phyloP scores from a whole-genome alignment of 2,797 vertebrate species.

The Carcharodon carcharias region DNA sequence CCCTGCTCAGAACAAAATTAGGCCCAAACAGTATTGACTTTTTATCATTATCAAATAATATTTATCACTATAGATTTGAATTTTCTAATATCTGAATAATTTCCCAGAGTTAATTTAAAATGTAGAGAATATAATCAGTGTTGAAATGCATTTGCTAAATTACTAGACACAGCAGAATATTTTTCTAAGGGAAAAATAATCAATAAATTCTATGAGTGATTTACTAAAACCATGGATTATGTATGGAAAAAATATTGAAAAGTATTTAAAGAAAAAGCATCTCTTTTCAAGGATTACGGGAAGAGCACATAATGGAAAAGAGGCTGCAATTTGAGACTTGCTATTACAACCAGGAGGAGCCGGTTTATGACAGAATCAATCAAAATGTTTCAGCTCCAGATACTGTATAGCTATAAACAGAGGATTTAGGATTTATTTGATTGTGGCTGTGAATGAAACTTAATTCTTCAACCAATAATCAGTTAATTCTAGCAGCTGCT shows the following conservation, averaged over 20 bases:
- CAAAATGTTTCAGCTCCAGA: constrained; percentile 40
- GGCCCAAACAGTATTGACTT: not conserved
- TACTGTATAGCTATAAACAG: not conserved
- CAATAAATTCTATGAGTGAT: constrained; percentile 6
- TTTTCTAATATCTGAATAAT: not conserved
- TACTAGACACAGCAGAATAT: not conserved
- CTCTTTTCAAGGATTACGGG: constrained; percentile 42
- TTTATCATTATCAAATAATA: not conserved
- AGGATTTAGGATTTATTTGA: not conserved
- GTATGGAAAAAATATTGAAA: not conserved
- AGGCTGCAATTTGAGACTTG: constrained; percentile 33
- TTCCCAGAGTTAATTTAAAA: not conserved
- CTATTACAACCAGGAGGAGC: not conserved
- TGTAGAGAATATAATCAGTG: not conserved
- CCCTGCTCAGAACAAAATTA: not conserved
- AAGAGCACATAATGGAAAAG: constrained; percentile 39
- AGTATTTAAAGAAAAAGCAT: constrained; percentile 43
- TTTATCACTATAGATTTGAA: not conserved
- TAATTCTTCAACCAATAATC: not conserved
- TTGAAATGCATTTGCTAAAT: not conserved
- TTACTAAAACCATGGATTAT: not conserved
- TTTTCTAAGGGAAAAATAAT: not conserved
- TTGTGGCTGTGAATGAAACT: constrained; percentile 34
- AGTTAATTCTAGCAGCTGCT: constrained; percentile 30
- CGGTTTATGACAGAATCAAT: constrained; percentile 4